phyloP scores from a whole-genome alignment of 2,888 invertebrate species.

The Phaonia tiefii region DNA sequence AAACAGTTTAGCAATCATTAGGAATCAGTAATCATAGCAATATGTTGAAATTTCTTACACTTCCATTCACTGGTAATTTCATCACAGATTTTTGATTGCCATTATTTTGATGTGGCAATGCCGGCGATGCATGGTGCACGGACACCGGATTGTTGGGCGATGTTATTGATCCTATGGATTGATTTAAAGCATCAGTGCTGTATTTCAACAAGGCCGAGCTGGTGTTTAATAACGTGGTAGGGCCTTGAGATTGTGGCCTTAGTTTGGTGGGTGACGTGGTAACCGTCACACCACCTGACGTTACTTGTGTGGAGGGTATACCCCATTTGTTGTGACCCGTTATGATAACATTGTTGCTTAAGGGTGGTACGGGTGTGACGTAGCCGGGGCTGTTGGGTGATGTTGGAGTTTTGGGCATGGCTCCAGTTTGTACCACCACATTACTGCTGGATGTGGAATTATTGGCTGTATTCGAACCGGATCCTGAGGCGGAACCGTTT shows the following conservation, averaged over 20 bases:
- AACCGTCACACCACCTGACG: slow-evolving; percentile 84
- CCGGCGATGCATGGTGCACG: slow-evolving; percentile 80
- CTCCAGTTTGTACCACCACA: slow-evolving; percentile 76
- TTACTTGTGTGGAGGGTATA: slow-evolving; percentile 80
- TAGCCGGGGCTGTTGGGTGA: slow-evolving; percentile 74
- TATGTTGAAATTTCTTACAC: slow-evolving; percentile 67
- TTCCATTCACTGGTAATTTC: slow-evolving; percentile 79
- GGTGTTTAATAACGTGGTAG: slow-evolving; percentile 80
- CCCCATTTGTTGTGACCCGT: slow-evolving; percentile 82
- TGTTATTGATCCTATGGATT: slow-evolving; percentile 79
- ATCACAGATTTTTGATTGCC: slow-evolving; percentile 80
- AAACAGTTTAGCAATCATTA: no score
- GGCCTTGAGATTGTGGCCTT: slow-evolving; percentile 82
- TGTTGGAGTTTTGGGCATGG: slow-evolving; percentile 66
- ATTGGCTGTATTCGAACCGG: slow-evolving; percentile 76
- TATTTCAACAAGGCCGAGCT: slow-evolving; percentile 79
- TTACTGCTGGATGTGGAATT: slow-evolving; percentile 76
- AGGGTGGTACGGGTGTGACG: slow-evolving; percentile 80
- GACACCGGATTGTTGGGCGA: slow-evolving; percentile 79
- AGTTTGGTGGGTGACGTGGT: slow-evolving; percentile 82
- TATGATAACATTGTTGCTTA: slow-evolving; percentile 81
- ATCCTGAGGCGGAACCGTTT: slow-evolving; percentile 77
- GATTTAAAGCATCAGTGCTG: slow-evolving; percentile 80
- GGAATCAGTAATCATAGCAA: not conserved
- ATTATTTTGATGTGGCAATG: slow-evolving; percentile 76